Conservation (phyloP, 1,140 invertebrate genomes). For the Leptinotarsa texana region DNA sequence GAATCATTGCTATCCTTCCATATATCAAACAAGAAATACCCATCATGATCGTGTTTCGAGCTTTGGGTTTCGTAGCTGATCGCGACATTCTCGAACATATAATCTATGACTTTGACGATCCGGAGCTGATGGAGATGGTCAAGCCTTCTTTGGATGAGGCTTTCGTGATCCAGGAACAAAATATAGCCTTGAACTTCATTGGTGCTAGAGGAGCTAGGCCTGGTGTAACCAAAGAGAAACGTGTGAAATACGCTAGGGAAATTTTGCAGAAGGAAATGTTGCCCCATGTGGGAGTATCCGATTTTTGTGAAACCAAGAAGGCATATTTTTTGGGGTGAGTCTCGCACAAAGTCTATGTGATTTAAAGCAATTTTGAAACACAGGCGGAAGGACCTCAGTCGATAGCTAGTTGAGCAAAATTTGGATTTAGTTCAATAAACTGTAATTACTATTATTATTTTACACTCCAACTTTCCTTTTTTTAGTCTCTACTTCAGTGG, state of each 20-base stretch:
- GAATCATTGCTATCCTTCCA: conserved; percentile 96
- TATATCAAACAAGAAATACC: conserved; percentile 99
- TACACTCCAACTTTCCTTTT: too few relatives aligned
- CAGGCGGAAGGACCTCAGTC: too few relatives aligned
- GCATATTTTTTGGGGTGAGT: conserved; percentile 90
- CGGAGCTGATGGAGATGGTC: conserved; percentile 99
- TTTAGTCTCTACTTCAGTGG: too few relatives aligned
- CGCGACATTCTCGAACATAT: conserved; percentile 98
- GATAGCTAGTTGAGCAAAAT: too few relatives aligned
- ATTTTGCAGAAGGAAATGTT: conserved; percentile 99
- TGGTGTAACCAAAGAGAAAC: conserved; percentile 97
- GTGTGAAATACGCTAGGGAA: conserved; percentile 98
- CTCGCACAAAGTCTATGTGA: too few relatives aligned
- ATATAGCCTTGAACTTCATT: conserved; percentile 97
- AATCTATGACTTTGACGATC: conserved; percentile 99
- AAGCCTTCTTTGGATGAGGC: conserved; percentile 99
- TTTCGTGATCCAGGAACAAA: conserved; percentile 99
- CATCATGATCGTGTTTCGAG: conserved; percentile 98
- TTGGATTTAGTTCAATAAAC: too few relatives aligned
- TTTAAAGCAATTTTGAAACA: too few relatives aligned
- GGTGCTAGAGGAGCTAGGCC: conserved; percentile 93
- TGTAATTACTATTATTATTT: too few relatives aligned
- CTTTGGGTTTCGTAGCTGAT: conserved; percentile 97
- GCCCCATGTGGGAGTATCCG: conserved; percentile 97
- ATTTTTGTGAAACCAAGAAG: conserved; percentile 99